phyloP scores from a whole-genome alignment of 1,140 invertebrate genomes.

The Panagrolaimus sp. region DNA sequence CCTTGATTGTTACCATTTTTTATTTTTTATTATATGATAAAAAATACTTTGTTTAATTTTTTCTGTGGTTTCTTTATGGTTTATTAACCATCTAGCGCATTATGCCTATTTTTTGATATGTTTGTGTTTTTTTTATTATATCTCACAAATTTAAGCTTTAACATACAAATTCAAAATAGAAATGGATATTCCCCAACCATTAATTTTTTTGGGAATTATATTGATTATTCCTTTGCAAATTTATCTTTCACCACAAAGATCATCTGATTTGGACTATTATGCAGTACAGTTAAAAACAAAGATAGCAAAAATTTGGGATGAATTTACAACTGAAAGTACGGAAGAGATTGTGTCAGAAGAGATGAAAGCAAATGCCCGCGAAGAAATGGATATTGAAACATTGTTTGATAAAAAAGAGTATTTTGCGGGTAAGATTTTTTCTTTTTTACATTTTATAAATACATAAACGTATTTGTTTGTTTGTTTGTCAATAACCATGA shows the following conservation, averaged over 20 bases:
- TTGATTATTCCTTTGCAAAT: conserved; percentile 19
- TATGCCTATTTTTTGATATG: no score
- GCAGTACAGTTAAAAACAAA: neutral
- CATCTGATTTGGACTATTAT: conserved; percentile 7
- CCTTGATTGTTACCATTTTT: no score
- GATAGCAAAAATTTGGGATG: conserved; percentile 17
- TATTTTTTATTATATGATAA: no score
- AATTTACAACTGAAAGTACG: neutral
- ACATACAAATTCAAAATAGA: neutral
- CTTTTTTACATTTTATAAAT: neutral
- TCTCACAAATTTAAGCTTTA: neutral
- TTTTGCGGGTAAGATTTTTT: neutral
- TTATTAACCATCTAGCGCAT: no score
- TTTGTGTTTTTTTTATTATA: no score
- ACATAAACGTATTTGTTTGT: neutral
- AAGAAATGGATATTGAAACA: neutral
- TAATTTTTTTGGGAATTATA: neutral
- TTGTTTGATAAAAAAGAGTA: neutral
- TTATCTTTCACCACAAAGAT: conserved; percentile 18
- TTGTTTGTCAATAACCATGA: neutral
- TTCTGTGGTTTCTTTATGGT: no score
- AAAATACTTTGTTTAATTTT: no score
- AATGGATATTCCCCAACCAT: neutral
- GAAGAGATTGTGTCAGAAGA: conserved; percentile 1
- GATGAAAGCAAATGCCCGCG: neutral